Evolutionary conservation across 2,113 vertebrate species (phyloP).

Genomic region (Hippocampus abdominalis): DNA sequence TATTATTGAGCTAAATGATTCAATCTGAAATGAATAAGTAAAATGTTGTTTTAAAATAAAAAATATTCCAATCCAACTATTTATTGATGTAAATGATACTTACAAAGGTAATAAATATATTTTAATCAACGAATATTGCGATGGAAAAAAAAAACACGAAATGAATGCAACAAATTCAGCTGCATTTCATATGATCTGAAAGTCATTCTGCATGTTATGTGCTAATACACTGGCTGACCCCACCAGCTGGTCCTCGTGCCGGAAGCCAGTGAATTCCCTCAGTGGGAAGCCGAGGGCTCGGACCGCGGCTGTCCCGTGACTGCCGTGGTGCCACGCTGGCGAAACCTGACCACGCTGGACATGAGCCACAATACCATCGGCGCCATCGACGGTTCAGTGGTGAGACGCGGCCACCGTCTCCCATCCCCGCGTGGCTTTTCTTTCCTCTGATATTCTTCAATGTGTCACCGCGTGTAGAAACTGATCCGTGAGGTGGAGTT

Average conservation of each 20-base stretch:
- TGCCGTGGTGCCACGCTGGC: conserved; percentile 88
- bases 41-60: no score
- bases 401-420: conserved; percentile 60
- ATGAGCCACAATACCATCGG: conserved; percentile 91
- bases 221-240: neutral
- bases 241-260: conserved; percentile 88
- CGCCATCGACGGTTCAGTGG: conserved; percentile 88
- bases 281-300: conserved; percentile 89
- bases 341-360: conserved; percentile 87
- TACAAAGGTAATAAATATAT: no score
- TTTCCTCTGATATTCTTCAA: neutral
- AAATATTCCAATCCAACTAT: no score
- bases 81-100: no score
- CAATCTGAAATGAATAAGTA: no score
- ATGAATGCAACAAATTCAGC: neutral
- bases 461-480: conserved; percentile 71
- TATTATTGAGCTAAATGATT: no score
- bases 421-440: neutral
- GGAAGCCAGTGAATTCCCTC: conserved; percentile 87
- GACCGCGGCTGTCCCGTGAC: conserved; percentile 79
- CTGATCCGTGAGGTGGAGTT: conserved; percentile 93
- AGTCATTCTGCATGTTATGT: neutral
- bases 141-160: neutral
- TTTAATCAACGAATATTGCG: no score
- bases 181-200: no score